Evolutionary conservation across 2,113 vertebrate species (phyloP).

Genomic region (Hirundichthys speculiger): DNA sequence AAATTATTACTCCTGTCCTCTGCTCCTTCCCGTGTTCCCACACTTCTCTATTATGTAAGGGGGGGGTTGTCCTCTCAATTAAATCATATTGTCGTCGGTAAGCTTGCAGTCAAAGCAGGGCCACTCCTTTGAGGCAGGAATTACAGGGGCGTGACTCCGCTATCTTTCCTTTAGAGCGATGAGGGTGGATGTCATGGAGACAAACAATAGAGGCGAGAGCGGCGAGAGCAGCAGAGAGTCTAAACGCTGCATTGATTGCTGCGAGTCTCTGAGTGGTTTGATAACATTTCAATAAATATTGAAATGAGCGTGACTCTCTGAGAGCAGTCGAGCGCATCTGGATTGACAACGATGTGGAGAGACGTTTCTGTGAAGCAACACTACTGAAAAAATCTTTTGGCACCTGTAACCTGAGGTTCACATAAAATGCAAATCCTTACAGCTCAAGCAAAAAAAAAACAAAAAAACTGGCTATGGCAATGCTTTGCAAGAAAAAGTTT

Average conservation of each 20-base stretch:
- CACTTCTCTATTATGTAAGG: conserved; percentile 26
- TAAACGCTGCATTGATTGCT: conserved; percentile 71
- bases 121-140: conserved; percentile 34
- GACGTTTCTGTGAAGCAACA: conserved; percentile 29
- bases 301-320: conserved; percentile 66
- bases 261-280: conserved; percentile 70
- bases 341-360: conserved; percentile 52
- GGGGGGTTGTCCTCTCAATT: conserved; percentile 57
- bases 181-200: conserved; percentile 44
- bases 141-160: conserved; percentile 56
- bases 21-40: conserved; percentile 9
- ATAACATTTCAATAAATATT: conserved; percentile 80
- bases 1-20: conserved; percentile 8
- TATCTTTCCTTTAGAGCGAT: conserved; percentile 42
- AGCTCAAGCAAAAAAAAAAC: conserved; percentile 13
- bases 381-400: conserved; percentile 19
- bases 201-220: conserved; percentile 55
- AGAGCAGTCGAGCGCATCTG: conserved; percentile 43
- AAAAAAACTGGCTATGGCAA: background rate
- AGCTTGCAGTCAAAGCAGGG: conserved; percentile 44
- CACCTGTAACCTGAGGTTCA: conserved; percentile 11
- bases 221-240: conserved; percentile 43
- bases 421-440: conserved; percentile 23
- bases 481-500: conserved; percentile 18
- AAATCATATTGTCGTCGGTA: conserved; percentile 54